Evolutionary conservation across 2,113 vertebrate genomes (phyloP).

Genomic region (Tautogolabrus adspersus): DNA sequence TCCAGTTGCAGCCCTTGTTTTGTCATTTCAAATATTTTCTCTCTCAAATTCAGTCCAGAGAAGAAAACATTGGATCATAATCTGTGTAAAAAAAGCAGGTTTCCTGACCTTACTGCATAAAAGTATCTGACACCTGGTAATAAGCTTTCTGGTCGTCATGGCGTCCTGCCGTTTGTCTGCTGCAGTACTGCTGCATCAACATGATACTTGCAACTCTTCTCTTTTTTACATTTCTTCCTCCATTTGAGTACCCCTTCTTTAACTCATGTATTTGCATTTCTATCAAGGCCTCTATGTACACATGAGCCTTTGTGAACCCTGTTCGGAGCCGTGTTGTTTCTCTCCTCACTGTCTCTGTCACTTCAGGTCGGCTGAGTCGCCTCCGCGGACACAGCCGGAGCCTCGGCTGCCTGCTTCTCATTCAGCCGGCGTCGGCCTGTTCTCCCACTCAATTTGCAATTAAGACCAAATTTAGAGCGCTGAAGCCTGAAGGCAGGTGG

Average conservation of each 20-base stretch:
- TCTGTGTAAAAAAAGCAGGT: neutral
- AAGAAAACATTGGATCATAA: neutral
- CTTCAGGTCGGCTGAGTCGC: slow-evolving; percentile 53
- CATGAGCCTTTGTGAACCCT: slow-evolving; percentile 7
- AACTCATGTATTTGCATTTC: neutral
- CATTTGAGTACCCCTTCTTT: neutral
- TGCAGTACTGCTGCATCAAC: neutral
- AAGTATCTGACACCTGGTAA: no score
- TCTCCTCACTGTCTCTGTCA: slow-evolving; percentile 40
- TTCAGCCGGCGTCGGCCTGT: slow-evolving; percentile 77
- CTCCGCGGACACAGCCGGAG: slow-evolving; percentile 43
- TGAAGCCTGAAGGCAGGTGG: slow-evolving; percentile 87
- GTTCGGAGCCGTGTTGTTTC: slow-evolving; percentile 1
- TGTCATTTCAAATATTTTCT: no score
- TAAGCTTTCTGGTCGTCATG: no score
- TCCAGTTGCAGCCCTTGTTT: no score
- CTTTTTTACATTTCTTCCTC: neutral
- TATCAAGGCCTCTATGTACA: neutral
- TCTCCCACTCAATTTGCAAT: slow-evolving; percentile 88
- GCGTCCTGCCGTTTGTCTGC: no score
- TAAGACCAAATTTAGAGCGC: slow-evolving; percentile 86
- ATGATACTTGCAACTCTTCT: neutral
- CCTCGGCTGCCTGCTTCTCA: slow-evolving; percentile 77
- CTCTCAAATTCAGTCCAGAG: no score
- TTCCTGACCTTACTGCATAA: no score